Percentiles rank a stretch among this genome's conserved stretches.
phyloP scores from a whole-genome alignment of 2,797 vertebrate species.

The Hippopotamyrus pictus region DNA sequence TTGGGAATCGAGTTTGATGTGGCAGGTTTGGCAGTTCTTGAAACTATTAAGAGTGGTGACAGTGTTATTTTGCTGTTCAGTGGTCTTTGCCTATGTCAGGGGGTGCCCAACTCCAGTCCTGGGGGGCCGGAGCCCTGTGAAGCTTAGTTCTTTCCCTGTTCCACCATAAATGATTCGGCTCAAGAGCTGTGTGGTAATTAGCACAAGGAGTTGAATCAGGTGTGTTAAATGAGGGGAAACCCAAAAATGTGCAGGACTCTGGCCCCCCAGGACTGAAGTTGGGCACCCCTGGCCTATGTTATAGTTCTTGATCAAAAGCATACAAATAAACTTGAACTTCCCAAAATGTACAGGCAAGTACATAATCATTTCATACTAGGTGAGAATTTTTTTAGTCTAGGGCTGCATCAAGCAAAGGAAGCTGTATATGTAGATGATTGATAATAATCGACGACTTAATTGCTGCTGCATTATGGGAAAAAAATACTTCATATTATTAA shows the following conservation, averaged over 20 bases:
- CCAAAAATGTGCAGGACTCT: too few species aligned
- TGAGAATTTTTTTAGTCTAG: neutral
- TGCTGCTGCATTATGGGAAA: neutral
- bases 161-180: too few species aligned
- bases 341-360: neutral
- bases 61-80: neutral
- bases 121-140: too few species aligned
- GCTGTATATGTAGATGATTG: neutral
- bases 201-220: too few species aligned
- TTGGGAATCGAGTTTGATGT: conserved; percentile 93
- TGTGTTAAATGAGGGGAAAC: too few species aligned
- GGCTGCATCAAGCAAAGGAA: neutral
- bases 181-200: too few species aligned
- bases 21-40: conserved; percentile 65
- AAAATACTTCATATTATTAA: neutral
- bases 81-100: neutral
- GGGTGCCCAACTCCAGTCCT: too few species aligned
- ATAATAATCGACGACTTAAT: neutral
- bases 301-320: neutral
- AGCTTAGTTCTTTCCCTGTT: too few species aligned
- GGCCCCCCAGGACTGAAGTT: too few species aligned
- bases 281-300: neutral
- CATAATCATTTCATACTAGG: neutral
- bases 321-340: neutral
- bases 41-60: neutral